Conservation (phyloP, 2,113 vertebrate genomes). For the Eonycteris spelaea region DNA sequence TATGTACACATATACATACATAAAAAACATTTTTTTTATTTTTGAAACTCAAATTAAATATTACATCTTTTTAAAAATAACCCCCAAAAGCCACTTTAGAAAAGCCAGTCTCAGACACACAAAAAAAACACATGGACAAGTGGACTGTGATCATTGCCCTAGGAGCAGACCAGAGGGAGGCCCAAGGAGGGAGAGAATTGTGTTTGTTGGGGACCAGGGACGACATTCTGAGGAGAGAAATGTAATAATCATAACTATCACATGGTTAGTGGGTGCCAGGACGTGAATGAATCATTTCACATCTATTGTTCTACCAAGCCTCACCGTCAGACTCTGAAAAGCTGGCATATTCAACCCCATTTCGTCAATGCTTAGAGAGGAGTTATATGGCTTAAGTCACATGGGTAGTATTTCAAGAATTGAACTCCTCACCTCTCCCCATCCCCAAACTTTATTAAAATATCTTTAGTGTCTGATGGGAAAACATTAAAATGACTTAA, state of each 20-base stretch:
- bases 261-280: too few relatives aligned
- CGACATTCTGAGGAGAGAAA: not conserved
- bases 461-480: not conserved
- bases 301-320: too few relatives aligned
- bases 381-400: not conserved
- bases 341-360: not conserved
- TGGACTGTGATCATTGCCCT: not conserved
- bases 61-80: not conserved
- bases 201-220: not conserved
- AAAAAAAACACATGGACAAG: not conserved
- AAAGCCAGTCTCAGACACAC: not conserved
- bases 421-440: not conserved
- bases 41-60: conserved; percentile 22
- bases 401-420: not conserved
- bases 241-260: not conserved
- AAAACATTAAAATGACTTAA: not conserved
- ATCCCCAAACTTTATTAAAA: not conserved
- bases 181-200: too few relatives aligned
- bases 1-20: not conserved
- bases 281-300: not conserved
- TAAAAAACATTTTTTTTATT: not conserved
- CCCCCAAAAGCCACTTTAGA: not conserved
- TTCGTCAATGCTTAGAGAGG: not conserved
- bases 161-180: not conserved
- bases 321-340: not conserved